Base-by-base conservation (phyloP, 92 coral and sea anemone species). In the Porites lobata region DNA sequence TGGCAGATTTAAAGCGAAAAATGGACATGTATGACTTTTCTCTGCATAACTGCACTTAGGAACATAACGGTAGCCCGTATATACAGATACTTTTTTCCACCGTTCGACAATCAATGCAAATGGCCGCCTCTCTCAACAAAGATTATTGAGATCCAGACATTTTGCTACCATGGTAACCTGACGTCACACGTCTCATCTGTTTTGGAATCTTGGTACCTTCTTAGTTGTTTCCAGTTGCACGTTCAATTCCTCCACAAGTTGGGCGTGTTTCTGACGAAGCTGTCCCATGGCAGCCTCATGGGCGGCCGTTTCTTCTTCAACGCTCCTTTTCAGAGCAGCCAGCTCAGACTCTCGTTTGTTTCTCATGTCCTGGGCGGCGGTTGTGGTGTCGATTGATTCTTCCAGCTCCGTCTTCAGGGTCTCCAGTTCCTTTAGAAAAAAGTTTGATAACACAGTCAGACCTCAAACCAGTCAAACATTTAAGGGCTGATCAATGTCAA, bases 281-380 rank as follows among this genome's bases (percentile, higher is more conserved):
- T 95, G 95, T 11, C 93, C 70, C 98, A 98, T 96, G 78, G 98
- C 98, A 1, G 97, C 98, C 82, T 98, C 99, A 50, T 98, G 99
- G 2, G 96, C 86, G 1, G 81, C 75, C 2, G 97, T 88, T 79
- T 94, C 95, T 67, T 98, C 99, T 69, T 94, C 98, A 0, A 98
- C 94, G 69, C 98, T 94, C 88, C 79, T 98, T 88, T 98, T 98
- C 84, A 98, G 89, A 7, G 98, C 92, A 9, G 68, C 86, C 26
- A 98, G 76, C 51, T 98, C 99, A 8, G 85, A 84, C 59, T 98
- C 99, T 87, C 99, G 81, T 85, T 92, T 98, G 29, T 88, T 87
- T 56, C 96, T 72, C 96, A 96, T 91, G 32, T 94, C 96, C 6
- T 94, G 91, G 0, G 96, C 99, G 15, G 99, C 98, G 3, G 92